Conservation (phyloP, 2,888 invertebrate genomes). For the Oithona nana region DNA sequence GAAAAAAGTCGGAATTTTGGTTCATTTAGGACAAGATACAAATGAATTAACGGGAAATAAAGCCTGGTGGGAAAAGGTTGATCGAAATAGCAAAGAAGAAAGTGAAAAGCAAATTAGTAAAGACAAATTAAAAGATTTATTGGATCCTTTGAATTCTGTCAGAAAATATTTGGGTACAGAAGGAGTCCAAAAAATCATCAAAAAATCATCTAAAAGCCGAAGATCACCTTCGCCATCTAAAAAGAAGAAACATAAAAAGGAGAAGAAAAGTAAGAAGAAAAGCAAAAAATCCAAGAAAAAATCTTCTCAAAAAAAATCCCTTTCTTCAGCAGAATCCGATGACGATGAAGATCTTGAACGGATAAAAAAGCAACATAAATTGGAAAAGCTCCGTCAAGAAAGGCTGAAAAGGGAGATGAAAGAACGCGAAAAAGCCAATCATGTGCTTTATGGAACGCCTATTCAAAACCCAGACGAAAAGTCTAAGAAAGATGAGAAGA, state of each 20-base stretch:
- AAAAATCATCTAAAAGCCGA: conserved; percentile 18
- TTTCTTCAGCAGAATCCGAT: conserved; percentile 18
- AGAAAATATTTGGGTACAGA: conserved; percentile 34
- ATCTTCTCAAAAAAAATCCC: not conserved
- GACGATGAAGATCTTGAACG: conserved; percentile 23
- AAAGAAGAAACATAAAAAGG: conserved; percentile 22
- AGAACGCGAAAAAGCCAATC: conserved; percentile 50
- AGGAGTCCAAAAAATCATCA: not conserved
- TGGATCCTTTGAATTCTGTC: conserved; percentile 55
- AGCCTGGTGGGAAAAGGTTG: conserved; percentile 19
- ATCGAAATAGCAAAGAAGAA: conserved; percentile 29
- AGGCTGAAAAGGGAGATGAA: conserved; percentile 57
- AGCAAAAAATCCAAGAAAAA: conserved; percentile 22
- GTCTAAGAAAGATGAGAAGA: conserved; percentile 13
- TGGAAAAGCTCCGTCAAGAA: conserved; percentile 52
- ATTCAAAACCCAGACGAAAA: conserved; percentile 23
- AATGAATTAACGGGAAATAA: conserved; percentile 23
- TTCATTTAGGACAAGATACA: conserved; percentile 64
- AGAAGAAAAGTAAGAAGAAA: conserved; percentile 21
- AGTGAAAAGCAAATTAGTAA: conserved; percentile 41
- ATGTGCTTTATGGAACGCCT: conserved; percentile 40
- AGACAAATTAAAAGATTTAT: conserved; percentile 34
- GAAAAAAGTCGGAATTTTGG: conserved; percentile 86
- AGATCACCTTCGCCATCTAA: conserved; percentile 19
- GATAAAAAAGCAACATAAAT: conserved; percentile 23